Conservation (phyloP, 2,797 vertebrate species). For the Anas bernieri region DNA sequence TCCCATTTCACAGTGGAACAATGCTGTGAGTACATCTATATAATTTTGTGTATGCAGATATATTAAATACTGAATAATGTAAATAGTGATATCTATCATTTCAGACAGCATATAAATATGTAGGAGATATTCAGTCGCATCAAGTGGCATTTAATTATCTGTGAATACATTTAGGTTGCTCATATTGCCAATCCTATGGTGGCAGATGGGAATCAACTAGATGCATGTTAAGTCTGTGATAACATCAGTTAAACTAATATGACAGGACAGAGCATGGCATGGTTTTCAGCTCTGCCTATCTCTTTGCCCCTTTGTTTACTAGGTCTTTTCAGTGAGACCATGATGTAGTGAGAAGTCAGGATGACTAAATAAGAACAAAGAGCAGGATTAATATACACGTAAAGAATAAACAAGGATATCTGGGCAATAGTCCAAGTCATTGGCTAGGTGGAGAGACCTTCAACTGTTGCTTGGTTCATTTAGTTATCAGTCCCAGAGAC, state of each 20-base stretch:
- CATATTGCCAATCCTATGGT: background rate
- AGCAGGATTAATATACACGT: background rate
- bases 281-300: background rate
- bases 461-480: background rate
- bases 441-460: background rate
- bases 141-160: background rate
- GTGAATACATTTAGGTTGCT: background rate
- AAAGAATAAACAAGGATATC: background rate
- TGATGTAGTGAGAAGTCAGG: background rate
- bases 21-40: background rate
- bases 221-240: background rate
- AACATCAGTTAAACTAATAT: background rate
- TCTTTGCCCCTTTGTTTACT: background rate
- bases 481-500: background rate
- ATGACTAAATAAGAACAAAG: background rate
- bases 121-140: background rate
- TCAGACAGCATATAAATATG: slow-evolving; percentile 7
- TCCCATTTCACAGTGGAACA: background rate
- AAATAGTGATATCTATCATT: background rate
- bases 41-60: background rate
- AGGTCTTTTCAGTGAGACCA: background rate
- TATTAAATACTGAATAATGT: background rate
- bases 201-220: background rate
- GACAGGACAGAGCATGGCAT: background rate
- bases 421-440: background rate